Evolutionary conservation across 1,140 invertebrate genomes (phyloP).

Genomic region (Drosophila miranda): DNA sequence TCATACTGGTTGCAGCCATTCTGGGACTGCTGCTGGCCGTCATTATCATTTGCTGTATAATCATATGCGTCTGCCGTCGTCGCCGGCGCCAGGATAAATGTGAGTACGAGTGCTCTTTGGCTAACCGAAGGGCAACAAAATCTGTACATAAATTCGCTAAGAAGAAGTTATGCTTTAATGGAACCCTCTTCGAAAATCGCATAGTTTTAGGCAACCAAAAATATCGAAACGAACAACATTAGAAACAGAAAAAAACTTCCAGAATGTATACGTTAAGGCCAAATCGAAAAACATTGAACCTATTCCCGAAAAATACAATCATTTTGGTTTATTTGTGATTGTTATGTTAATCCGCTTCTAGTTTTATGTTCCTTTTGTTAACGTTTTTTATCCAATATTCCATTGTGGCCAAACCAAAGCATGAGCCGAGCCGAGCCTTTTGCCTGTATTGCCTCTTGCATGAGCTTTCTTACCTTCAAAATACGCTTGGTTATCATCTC

Average conservation of each 20-base stretch:
- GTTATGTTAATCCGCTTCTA: background rate
- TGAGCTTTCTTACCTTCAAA: background rate
- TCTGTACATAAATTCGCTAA: no score
- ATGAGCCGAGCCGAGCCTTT: conserved; percentile 2
- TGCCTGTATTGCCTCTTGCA: background rate
- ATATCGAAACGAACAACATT: conserved; percentile 11
- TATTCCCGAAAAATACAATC: background rate
- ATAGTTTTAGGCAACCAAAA: conserved; percentile 1
- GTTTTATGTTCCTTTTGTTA: background rate
- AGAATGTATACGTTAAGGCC: conserved; percentile 1
- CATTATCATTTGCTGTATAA: conserved; percentile 91
- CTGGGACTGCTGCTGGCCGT: conserved; percentile 90
- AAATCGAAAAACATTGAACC: background rate
- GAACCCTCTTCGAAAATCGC: conserved; percentile 2
- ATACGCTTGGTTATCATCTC: no score
- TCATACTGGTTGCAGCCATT: conserved; percentile 89
- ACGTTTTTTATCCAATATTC: background rate
- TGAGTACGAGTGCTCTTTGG: conserved; percentile 85
- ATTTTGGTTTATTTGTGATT: background rate
- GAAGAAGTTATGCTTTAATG: background rate
- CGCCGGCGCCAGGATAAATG: conserved; percentile 92
- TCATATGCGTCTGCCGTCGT: conserved; percentile 90
- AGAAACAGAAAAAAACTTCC: background rate
- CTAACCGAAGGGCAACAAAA: conserved; percentile 4
- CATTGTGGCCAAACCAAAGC: background rate